A percentile compares a stretch with the other conserved stretches of the same genome.
These are phyloP conservation scores for Euwallacea similis DNA, from an alignment of 1,140 invertebrate genomes.

Conservation along the genomic window DNA sequence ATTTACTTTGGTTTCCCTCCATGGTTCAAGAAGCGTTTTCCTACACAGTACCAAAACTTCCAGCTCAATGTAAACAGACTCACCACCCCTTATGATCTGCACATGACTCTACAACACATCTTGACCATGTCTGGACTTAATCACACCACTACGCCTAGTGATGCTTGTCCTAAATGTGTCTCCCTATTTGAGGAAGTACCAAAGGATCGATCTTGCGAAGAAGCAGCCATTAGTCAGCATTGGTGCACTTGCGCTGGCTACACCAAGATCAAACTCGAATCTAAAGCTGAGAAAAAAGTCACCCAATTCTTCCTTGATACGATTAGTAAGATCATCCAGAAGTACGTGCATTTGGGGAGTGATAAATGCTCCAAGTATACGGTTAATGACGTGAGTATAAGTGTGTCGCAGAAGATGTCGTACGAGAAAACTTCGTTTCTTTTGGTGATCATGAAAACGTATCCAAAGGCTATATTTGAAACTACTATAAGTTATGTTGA, in stretches of 20 bases:
- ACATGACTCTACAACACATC: constrained; percentile 62
- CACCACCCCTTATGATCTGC: constrained; percentile 74
- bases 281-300: constrained; percentile 52
- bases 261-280: constrained; percentile 51
- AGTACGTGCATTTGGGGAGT: constrained; percentile 46
- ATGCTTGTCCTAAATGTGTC: constrained; percentile 65
- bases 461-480: constrained; percentile 47
- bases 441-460: constrained; percentile 42
- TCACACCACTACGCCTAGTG: constrained; percentile 52
- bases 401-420: constrained; percentile 36
- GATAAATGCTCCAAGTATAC: constrained; percentile 55
- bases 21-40: constrained; percentile 64
- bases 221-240: constrained; percentile 70
- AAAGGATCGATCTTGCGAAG: constrained; percentile 68
- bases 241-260: constrained; percentile 76
- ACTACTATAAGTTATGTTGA: constrained; percentile 39
- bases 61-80: constrained; percentile 65
- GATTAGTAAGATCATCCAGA: constrained; percentile 48
- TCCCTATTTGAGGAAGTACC: constrained; percentile 69
- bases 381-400: constrained; percentile 28
- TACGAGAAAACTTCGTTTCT: constrained; percentile 41
- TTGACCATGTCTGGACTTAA: constrained; percentile 53
- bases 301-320: constrained; percentile 56
- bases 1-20: constrained; percentile 72
- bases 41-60: constrained; percentile 63